Evolutionary conservation across 1,140 invertebrate genomes (phyloP).

Genomic region (Heliconius melpomene): DNA sequence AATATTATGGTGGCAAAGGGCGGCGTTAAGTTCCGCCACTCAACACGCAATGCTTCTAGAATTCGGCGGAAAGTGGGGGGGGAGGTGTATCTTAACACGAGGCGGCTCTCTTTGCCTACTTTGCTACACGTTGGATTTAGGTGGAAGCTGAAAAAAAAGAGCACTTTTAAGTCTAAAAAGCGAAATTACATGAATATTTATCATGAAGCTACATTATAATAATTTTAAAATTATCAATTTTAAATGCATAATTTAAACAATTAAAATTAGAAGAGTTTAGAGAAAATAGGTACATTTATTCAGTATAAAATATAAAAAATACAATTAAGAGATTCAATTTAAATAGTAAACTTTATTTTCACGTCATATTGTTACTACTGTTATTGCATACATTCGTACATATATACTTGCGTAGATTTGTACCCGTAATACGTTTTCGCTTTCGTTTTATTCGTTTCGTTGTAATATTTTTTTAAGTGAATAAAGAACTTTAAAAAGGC

Average conservation of each 20-base stretch:
- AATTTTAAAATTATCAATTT: background rate
- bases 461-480: no score
- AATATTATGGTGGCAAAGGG: no score
- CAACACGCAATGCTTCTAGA: no score
- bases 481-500: background rate
- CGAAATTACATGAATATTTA: background rate
- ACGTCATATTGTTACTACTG: background rate
- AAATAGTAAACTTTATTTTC: background rate
- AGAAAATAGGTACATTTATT: background rate
- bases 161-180: background rate
- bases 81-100: no score
- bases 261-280: background rate
- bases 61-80: no score
- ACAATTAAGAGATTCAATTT: background rate
- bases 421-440: constrained; percentile 2
- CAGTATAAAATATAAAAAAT: background rate
- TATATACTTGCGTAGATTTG: background rate
- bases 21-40: no score
- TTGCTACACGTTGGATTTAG: no score
- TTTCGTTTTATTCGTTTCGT: no score
- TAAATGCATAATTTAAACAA: background rate
- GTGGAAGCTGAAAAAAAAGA: no score
- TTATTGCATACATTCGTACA: background rate
- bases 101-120: no score
- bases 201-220: background rate